These are phyloP conservation scores for Eira barbara DNA, from an alignment of 2,113 vertebrate species.

Conservation along the genomic window DNA sequence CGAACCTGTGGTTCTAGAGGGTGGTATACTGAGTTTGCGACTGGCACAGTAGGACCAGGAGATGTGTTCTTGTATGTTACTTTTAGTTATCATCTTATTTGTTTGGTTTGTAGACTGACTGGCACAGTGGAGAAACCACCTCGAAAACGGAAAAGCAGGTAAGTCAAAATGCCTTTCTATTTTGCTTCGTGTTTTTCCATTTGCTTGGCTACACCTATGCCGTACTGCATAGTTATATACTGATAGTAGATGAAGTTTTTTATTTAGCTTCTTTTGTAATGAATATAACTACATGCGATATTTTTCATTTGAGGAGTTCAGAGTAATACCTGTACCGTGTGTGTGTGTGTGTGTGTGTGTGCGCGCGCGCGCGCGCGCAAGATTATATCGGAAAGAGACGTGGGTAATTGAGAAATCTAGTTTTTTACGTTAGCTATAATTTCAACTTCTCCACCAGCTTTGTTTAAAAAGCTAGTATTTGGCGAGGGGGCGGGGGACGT, in stretches of 20 bases:
- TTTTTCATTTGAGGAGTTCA: not conserved
- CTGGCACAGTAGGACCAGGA: not conserved
- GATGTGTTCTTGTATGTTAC: not conserved
- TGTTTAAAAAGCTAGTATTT: not conserved
- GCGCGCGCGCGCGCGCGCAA: no score
- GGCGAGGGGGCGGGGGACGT: no score
- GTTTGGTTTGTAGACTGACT: slow-evolving; percentile 72
- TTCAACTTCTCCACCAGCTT: not conserved
- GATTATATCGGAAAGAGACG: not conserved
- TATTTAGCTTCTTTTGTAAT: not conserved
- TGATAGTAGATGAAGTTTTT: slow-evolving; percentile 32
- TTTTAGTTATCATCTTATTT: slow-evolving; percentile 56
- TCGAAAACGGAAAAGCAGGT: slow-evolving; percentile 78
- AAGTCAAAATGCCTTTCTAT: slow-evolving; percentile 41
- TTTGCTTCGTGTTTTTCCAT: slow-evolving; percentile 44
- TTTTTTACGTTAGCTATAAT: slow-evolving; percentile 20
- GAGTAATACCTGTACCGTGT: not conserved
- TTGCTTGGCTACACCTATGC: slow-evolving; percentile 40
- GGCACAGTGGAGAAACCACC: slow-evolving; percentile 78
- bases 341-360: not conserved
- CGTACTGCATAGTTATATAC: not conserved
- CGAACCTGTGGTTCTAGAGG: not conserved
- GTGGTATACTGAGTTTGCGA: not conserved
- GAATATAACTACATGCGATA: not conserved
- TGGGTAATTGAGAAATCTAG: not conserved